Conservation (phyloP, 2,888 invertebrate genomes). For the Leptopilina drosophilae region DNA sequence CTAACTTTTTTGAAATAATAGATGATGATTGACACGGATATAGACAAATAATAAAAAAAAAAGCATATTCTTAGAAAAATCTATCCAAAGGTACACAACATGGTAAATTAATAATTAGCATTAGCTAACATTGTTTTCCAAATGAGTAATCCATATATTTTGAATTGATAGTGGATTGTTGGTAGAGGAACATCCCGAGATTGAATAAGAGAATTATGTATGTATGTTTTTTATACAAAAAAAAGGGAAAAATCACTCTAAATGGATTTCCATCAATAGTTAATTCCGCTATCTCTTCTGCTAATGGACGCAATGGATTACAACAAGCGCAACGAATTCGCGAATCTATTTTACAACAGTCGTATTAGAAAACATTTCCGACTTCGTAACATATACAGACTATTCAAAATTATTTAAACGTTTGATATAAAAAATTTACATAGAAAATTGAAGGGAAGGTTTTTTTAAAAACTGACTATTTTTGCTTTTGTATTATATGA, state of each 20-base stretch:
- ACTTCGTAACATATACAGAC: not conserved
- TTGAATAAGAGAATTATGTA: not conserved
- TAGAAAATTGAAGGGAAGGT: too few relatives aligned
- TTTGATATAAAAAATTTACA: too few relatives aligned
- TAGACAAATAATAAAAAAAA: too few relatives aligned
- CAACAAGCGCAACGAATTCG: not conserved
- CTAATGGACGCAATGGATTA: conserved; percentile 16
- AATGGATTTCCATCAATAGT: conserved; percentile 12
- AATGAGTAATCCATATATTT: too few relatives aligned
- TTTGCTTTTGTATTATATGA: too few relatives aligned
- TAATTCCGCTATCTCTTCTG: conserved; percentile 11
- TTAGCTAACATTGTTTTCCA: too few relatives aligned
- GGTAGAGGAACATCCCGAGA: not conserved
- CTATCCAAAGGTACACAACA: too few relatives aligned
- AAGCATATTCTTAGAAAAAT: too few relatives aligned
- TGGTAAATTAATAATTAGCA: too few relatives aligned
- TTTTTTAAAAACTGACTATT: too few relatives aligned
- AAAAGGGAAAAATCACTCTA: not conserved
- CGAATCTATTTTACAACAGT: not conserved
- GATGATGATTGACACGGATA: too few relatives aligned
- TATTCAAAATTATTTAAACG: not conserved
- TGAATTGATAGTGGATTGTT: not conserved
- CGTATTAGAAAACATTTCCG: conserved; percentile 1
- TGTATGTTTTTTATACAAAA: not conserved
- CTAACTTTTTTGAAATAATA: too few relatives aligned